Evolutionary conservation across 37 sponge, comb jelly and placozoan genomes (phyloP).

Genomic region (Diacarnus erythraeanus): DNA sequence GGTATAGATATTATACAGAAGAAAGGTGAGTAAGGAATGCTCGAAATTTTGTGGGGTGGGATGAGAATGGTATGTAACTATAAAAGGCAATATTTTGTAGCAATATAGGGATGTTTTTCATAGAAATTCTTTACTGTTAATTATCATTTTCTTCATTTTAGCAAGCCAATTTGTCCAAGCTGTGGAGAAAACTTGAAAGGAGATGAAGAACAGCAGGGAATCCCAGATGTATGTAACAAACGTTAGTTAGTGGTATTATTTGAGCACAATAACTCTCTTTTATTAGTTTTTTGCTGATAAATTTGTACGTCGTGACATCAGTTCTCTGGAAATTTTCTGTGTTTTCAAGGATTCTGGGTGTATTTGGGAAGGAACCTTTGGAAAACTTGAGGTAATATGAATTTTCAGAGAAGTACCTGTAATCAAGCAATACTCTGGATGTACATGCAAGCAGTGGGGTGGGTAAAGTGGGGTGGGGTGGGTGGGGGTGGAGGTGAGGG

Average conservation of each 20-base stretch:
- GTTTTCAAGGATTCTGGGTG: constrained; percentile 17
- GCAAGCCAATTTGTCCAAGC: background rate
- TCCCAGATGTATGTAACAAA: background rate
- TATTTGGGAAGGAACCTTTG: constrained; percentile 46
- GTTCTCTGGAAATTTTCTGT: constrained; percentile 20
- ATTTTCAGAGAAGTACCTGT: too few species aligned
- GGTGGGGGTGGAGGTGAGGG: too few species aligned
- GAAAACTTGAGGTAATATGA: background rate
- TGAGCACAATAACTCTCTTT: background rate
- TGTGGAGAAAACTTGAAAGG: constrained; percentile 2
- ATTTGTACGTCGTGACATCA: constrained; percentile 53
- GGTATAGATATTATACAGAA: too few species aligned
- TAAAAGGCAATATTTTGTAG: background rate
- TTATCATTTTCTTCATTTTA: background rate
- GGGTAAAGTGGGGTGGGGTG: background rate
- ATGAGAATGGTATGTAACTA: too few species aligned
- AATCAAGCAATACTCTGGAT: too few species aligned
- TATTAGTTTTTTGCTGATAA: constrained; percentile 68
- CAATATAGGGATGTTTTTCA: background rate
- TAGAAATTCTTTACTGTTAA: too few species aligned
- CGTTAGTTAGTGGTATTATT: background rate
- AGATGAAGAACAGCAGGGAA: background rate
- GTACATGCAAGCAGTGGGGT: background rate
- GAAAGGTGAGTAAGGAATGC: too few species aligned
- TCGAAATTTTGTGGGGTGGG: background rate